These are phyloP conservation scores for Aurelia sp. DNA, from an alignment of 30 jellyfish, hydroid and myxozoan species.

Conservation along the genomic window DNA sequence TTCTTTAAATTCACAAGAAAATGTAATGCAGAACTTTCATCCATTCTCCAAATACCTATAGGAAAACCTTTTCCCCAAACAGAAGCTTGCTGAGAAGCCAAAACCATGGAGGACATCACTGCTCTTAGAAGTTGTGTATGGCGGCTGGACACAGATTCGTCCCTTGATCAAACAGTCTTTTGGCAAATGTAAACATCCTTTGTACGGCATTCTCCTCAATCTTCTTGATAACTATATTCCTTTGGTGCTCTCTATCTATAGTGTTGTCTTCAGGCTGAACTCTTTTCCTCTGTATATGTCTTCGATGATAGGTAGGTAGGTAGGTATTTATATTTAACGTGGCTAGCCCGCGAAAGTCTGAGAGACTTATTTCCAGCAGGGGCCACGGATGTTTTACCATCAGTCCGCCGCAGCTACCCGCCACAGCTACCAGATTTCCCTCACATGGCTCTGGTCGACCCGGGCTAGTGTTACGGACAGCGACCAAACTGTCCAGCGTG, in stretches of 20 bases:
- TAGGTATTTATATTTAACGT: too few relatives aligned
- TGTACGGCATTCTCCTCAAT: neutral
- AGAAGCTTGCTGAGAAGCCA: conserved; percentile 5
- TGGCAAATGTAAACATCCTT: neutral
- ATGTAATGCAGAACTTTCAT: conserved; percentile 8
- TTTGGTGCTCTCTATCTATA: neutral
- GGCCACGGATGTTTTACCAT: too few relatives aligned
- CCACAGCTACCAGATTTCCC: too few relatives aligned
- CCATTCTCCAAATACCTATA: conserved; percentile 10
- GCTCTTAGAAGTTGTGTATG: neutral
- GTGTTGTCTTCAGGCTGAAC: neutral
- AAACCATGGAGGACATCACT: conserved; percentile 7
- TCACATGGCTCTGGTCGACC: too few relatives aligned
- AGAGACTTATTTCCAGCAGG: too few relatives aligned
- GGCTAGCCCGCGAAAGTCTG: too few relatives aligned
- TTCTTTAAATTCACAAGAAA: conserved; percentile 10
- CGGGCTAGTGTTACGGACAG: too few relatives aligned
- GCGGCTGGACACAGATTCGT: conserved; percentile 16
- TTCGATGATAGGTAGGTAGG: too few relatives aligned
- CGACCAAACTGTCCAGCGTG: too few relatives aligned
- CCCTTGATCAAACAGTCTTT: neutral
- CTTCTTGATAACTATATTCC: conserved; percentile 14
- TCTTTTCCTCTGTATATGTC: neutral
- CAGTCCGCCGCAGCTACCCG: too few relatives aligned
- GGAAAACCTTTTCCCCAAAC: neutral